Percentiles rank a stretch among this genome's conserved stretches.
Conservation (phyloP, 2,888 invertebrate genomes). For the Helicoverpa assulta region DNA sequence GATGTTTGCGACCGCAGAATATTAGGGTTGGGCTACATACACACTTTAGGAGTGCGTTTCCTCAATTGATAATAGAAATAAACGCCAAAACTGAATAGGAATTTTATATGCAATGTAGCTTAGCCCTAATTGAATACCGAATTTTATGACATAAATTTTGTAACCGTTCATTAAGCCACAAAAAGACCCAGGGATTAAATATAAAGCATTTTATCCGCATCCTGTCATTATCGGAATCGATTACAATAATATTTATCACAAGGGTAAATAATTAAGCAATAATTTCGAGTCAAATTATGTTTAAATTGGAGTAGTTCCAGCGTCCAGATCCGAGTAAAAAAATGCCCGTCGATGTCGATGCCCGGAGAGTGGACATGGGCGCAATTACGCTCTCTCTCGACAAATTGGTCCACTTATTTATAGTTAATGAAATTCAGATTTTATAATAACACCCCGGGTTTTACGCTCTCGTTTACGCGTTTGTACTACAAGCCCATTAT, state of each 20-base stretch:
- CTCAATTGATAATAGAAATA: too few species aligned
- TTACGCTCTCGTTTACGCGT: conserved; percentile 75
- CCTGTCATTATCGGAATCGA: conserved; percentile 38
- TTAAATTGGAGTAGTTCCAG: conserved; percentile 62
- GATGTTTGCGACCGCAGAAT: conserved; percentile 43
- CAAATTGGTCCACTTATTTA: conserved; percentile 81
- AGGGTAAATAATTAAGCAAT: conserved; percentile 59
- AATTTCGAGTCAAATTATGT: conserved; percentile 54
- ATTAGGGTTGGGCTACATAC: not conserved
- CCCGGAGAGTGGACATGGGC: conserved; percentile 67
- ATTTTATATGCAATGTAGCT: not conserved
- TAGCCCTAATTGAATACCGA: conserved; percentile 22
- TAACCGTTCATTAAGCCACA: conserved; percentile 21
- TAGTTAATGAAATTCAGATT: conserved; percentile 82
- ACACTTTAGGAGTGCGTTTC: too few species aligned
- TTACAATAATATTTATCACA: conserved; percentile 56
- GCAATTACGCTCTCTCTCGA: conserved; percentile 74
- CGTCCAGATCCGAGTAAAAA: conserved; percentile 52
- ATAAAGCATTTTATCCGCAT: conserved; percentile 30
- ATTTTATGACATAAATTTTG: conserved; percentile 7
- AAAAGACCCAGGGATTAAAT: conserved; percentile 27
- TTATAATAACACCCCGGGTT: conserved; percentile 76
- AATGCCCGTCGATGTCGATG: conserved; percentile 62
- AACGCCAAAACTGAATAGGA: too few species aligned
- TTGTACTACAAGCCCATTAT: conserved; percentile 75